A percentile compares a stretch with the other conserved stretches of the same genome.
phyloP scores from a whole-genome alignment of 1,140 invertebrate species.

The Stegodyphus dumicola region DNA sequence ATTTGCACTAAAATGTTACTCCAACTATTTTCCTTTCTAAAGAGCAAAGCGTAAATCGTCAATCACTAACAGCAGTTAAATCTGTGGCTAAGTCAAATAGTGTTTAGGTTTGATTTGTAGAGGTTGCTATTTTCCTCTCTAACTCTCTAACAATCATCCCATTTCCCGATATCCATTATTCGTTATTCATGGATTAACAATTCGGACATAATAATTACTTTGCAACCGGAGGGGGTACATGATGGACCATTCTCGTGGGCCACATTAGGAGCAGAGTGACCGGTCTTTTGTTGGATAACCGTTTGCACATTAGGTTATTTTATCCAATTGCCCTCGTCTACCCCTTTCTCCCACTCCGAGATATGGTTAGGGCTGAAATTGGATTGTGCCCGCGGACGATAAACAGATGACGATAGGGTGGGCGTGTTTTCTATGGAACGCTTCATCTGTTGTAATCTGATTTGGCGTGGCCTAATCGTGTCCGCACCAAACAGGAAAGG shows the following conservation, averaged over 20 bases:
- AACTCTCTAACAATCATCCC: neutral
- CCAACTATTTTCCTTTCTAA: too few species aligned
- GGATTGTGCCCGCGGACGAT: conserved; percentile 2
- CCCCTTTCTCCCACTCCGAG: neutral
- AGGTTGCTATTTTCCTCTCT: too few species aligned
- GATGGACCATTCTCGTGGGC: neutral
- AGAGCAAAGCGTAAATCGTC: too few species aligned
- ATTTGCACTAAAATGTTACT: too few species aligned
- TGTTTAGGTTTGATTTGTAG: too few species aligned
- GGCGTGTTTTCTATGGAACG: neutral
- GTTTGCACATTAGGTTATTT: conserved; percentile 1
- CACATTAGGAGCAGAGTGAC: neutral
- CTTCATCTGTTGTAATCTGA: conserved; percentile 4
- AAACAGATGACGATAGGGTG: neutral
- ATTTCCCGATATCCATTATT: neutral
- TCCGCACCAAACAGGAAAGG: too few species aligned
- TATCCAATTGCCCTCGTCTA: neutral
- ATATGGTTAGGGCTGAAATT: neutral
- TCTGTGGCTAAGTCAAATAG: too few species aligned
- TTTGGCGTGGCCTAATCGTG: neutral
- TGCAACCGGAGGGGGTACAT: neutral
- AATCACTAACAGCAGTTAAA: too few species aligned
- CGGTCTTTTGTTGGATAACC: neutral
- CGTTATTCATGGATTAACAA: neutral
- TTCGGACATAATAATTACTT: conserved; percentile 1